Evolutionary conservation across 2,797 vertebrate genomes (phyloP).

Genomic region (Schizopygopsis pylzovi): DNA sequence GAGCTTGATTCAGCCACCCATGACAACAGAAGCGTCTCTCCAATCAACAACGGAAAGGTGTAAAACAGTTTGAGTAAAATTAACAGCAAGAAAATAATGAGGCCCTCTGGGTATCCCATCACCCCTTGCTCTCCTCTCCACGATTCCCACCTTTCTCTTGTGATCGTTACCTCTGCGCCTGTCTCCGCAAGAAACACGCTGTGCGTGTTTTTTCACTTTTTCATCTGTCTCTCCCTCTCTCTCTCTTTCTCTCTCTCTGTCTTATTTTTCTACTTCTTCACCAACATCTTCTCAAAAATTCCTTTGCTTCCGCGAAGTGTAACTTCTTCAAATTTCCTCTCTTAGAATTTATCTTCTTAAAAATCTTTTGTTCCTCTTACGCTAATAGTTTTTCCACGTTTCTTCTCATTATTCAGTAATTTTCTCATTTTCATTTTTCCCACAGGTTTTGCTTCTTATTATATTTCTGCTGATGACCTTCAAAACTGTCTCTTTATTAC

Average conservation of each 20-base stretch:
- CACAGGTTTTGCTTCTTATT: slow-evolving; percentile 18
- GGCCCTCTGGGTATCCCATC: slow-evolving; percentile 83
- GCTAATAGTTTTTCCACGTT: slow-evolving; percentile 52
- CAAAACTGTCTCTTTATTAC: neutral
- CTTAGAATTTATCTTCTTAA: slow-evolving; percentile 49
- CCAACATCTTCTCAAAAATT: slow-evolving; percentile 54
- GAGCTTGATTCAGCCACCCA: slow-evolving; percentile 71
- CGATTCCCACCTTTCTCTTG: slow-evolving; percentile 78
- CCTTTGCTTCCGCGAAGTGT: slow-evolving; percentile 46
- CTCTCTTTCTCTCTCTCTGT: slow-evolving; percentile 34
- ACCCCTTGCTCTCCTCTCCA: slow-evolving; percentile 78
- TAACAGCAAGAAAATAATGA: slow-evolving; percentile 88
- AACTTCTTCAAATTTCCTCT: slow-evolving; percentile 56
- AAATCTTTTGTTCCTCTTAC: slow-evolving; percentile 54
- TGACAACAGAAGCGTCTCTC: slow-evolving; percentile 75
- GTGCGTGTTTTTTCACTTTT: slow-evolving; percentile 61
- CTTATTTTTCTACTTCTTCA: slow-evolving; percentile 47
- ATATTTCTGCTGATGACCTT: slow-evolving; percentile 15
- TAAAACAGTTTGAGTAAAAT: slow-evolving; percentile 83
- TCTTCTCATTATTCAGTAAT: slow-evolving; percentile 42
- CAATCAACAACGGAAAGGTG: slow-evolving; percentile 82
- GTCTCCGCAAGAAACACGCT: slow-evolving; percentile 68
- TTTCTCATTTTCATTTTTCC: slow-evolving; percentile 41
- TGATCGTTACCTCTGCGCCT: slow-evolving; percentile 68
- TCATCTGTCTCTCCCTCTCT: slow-evolving; percentile 53